These are phyloP conservation scores for Megalonaias nervosa DNA, from an alignment of 1,140 invertebrate genomes.

Conservation along the genomic window DNA sequence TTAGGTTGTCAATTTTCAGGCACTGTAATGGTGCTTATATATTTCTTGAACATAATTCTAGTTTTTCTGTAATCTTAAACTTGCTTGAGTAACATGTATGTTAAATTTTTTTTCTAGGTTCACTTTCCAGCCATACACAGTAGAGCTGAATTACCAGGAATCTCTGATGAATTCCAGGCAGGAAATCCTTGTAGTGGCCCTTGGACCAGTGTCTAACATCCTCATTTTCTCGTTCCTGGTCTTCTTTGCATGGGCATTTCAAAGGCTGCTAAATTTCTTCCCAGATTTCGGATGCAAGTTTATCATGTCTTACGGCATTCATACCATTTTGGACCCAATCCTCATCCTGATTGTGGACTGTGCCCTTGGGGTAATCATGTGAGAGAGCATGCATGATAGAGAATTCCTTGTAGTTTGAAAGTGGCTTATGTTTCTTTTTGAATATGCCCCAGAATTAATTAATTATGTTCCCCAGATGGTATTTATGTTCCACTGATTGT, in stretches of 20 bases:
- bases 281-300: slow-evolving; percentile 68
- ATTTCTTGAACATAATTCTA: no score
- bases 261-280: slow-evolving; percentile 55
- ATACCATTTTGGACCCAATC: slow-evolving; percentile 62
- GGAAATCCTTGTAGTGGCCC: slow-evolving; percentile 62
- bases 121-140: slow-evolving; percentile 66
- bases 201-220: slow-evolving; percentile 63
- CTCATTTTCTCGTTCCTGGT: slow-evolving; percentile 58
- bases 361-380: slow-evolving; percentile 42
- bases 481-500: no score
- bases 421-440: no score
- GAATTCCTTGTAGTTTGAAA: no score
- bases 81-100: neutral
- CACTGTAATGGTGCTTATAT: no score
- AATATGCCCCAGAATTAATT: no score
- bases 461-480: no score
- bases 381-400: no score
- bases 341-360: slow-evolving; percentile 62
- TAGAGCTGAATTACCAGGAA: slow-evolving; percentile 67
- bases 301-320: slow-evolving; percentile 58
- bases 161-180: slow-evolving; percentile 58
- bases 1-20: no score
- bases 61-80: no score
- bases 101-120: slow-evolving; percentile 48
- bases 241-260: slow-evolving; percentile 50